Evolutionary conservation across 2,797 vertebrate species (phyloP), one percentile per base, ranked within the genome.

Genomic region (Graptemys geographica): DNA sequence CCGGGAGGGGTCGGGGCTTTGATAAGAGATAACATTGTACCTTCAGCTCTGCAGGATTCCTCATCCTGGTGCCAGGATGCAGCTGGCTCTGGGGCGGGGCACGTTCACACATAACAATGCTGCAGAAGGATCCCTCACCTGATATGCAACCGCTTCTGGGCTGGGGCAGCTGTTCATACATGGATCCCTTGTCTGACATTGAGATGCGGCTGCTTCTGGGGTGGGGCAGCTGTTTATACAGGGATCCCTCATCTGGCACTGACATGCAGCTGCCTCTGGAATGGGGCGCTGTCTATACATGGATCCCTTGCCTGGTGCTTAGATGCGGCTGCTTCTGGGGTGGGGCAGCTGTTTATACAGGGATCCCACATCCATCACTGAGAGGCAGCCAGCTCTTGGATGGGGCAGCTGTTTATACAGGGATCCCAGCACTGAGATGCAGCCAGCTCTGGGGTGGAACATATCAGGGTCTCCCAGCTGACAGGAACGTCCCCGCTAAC

Each of bases 21-120:
- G 19, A 41, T 11, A 23, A 23, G 65, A 79, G 27, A 65, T 56
- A 52, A 62, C 16, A n/a, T 33, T 81, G 47, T 47, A 83, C 83
- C 55, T 86, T 89, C 79, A 18, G 87, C 91, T 92, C 89, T 89
- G 91, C 79, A 92, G 62, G 59, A 25, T 47, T 56, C 51, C 62
- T 55, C 52, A 31, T 7, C 72, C 33, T 72, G 65, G n/a, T 37
- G 65, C n/a, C 65, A 72, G n/a, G n/a, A 65, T 76, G 78, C 78
- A 85, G 65, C 84, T 49, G 5, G 13, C 9, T 8, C 47, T 82
- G 19, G 83, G 79, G 49, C 49, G 56, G 79, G 76, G 56, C n/a
- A 11, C 19, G 5, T 37, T 37, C 65, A 41, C 31, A 62, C 37
- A 21, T n/a, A 69, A 69, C 8, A 3, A 21, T 3, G 19, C n/a